phyloP scores from a whole-genome alignment of 2,888 invertebrate genomes.

The Calliscelio sp. region DNA sequence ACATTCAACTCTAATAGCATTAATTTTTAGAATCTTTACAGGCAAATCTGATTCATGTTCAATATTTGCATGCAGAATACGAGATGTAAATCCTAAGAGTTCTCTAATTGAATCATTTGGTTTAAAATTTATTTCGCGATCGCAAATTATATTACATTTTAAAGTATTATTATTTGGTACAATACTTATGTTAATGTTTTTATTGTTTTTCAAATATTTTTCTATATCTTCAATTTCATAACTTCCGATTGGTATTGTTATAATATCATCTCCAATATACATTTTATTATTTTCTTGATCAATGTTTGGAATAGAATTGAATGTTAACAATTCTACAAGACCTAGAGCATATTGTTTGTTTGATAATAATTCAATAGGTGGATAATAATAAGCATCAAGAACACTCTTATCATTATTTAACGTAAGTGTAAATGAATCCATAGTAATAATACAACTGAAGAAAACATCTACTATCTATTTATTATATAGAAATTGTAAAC shows the following conservation, averaged over 20 bases:
- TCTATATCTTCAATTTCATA: slow-evolving; percentile 81
- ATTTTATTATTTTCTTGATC: slow-evolving; percentile 80
- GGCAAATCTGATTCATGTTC: not conserved
- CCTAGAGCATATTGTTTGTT: slow-evolving; percentile 78
- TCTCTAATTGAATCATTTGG: slow-evolving; percentile 54
- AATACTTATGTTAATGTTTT: slow-evolving; percentile 31
- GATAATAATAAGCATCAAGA: slow-evolving; percentile 5
- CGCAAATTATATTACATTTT: slow-evolving; percentile 51
- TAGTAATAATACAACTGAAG: not conserved
- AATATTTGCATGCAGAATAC: slow-evolving; percentile 55
- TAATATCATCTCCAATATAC: slow-evolving; percentile 29
- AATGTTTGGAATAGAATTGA: slow-evolving; percentile 81
- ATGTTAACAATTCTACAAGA: slow-evolving; percentile 78
- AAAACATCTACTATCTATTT: not conserved
- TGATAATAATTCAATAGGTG: no score
- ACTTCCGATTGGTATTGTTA: slow-evolving; percentile 77
- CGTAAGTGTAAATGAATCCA: not conserved
- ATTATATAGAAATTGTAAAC: slow-evolving; percentile 17
- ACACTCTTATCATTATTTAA: no score
- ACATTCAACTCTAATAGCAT: slow-evolving; percentile 53
- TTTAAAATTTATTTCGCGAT: slow-evolving; percentile 54
- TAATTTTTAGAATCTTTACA: no score
- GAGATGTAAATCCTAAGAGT: slow-evolving; percentile 69
- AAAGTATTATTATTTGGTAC: slow-evolving; percentile 70
- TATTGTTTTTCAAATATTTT: slow-evolving; percentile 66